phyloP scores from a whole-genome alignment of 2,113 vertebrate species.

The Hippocampus barbouri region DNA sequence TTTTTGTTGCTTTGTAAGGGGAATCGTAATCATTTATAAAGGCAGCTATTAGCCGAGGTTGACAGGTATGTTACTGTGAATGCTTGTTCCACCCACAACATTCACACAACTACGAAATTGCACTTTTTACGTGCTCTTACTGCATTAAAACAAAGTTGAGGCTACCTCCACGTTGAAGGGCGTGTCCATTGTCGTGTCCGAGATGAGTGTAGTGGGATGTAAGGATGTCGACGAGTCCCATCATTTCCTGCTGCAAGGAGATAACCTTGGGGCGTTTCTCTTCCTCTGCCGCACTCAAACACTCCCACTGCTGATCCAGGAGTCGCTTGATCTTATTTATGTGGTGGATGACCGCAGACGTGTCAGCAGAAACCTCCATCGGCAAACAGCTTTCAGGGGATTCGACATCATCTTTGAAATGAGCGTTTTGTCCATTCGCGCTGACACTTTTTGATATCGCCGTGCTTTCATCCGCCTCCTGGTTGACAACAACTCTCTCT shows the following conservation, averaged over 20 bases:
- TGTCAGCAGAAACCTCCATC: conserved; percentile 34
- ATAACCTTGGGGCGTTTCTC: conserved; percentile 80
- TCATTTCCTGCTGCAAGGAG: conserved; percentile 86
- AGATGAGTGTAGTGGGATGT: conserved; percentile 73
- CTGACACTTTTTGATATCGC: conserved; percentile 13
- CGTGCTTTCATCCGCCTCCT: conserved; percentile 17
- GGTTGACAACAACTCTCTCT: conserved; percentile 37
- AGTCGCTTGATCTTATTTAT: conserved; percentile 85
- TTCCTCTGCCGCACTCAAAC: conserved; percentile 76
- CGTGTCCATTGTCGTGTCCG: too few species aligned
- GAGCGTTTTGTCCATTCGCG: conserved; percentile 14
- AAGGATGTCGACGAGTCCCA: conserved; percentile 81
- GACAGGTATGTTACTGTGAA: too few species aligned
- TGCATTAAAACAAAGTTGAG: too few species aligned
- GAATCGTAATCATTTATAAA: too few species aligned
- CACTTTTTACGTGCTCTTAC: too few species aligned
- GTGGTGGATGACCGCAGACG: conserved; percentile 59
- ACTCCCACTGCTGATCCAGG: conserved; percentile 89
- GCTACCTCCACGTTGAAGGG: too few species aligned
- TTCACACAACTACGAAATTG: too few species aligned
- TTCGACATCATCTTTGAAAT: neutral
- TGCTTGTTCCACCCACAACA: too few species aligned
- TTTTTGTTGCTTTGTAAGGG: too few species aligned
- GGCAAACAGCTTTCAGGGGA: neutral
- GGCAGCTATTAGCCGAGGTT: too few species aligned